These are phyloP conservation scores for Keiferia lycopersicella DNA, from an alignment of 2,888 invertebrate species.

Conservation along the genomic window DNA sequence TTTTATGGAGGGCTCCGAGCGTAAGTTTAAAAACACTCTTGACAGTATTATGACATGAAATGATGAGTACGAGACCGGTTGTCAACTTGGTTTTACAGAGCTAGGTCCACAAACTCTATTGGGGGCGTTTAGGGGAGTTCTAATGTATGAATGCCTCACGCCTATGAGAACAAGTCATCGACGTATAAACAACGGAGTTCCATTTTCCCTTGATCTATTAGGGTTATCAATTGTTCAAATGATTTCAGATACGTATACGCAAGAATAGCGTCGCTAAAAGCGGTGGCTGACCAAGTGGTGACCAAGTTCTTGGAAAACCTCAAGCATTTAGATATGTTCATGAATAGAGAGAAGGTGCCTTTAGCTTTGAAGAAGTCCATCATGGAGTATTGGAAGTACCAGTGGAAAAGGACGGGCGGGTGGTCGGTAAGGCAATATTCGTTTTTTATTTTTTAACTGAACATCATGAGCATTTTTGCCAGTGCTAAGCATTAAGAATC, in stretches of 20 bases:
- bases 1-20: too few species aligned
- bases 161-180: too few species aligned
- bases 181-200: background rate
- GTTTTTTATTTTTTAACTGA: too few species aligned
- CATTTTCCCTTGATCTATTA: background rate
- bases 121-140: too few species aligned
- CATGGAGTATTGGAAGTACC: conserved; percentile 74
- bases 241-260: conserved; percentile 70
- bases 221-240: background rate
- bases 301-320: conserved; percentile 73
- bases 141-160: too few species aligned
- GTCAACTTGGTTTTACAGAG: too few species aligned
- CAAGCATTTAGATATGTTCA: conserved; percentile 69
- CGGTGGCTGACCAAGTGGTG: conserved; percentile 70
- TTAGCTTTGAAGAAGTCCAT: conserved; percentile 58
- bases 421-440: conserved; percentile 61
- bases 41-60: too few species aligned
- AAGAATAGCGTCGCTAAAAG: conserved; percentile 72
- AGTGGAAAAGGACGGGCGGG: conserved; percentile 76
- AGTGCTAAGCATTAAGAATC: too few species aligned
- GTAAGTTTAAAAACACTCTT: too few species aligned
- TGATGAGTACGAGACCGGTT: too few species aligned
- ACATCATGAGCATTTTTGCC: too few species aligned
- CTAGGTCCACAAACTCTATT: too few species aligned
- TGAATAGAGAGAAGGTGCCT: conserved; percentile 68